Evolutionary conservation across 2,888 invertebrate genomes (phyloP).

Genomic region (Trichacis sp.): DNA sequence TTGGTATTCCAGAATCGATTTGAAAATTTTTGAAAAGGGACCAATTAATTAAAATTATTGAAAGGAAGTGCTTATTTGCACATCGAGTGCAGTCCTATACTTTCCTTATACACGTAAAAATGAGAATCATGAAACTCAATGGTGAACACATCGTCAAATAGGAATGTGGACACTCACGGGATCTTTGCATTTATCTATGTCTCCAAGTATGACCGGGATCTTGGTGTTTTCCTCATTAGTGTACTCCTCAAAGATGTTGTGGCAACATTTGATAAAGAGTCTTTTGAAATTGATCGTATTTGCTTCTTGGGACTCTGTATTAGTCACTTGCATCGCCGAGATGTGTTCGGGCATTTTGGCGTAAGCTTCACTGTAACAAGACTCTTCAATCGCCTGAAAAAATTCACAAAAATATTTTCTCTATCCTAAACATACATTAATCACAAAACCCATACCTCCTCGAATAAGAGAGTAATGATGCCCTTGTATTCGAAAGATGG

Average conservation of each 20-base stretch:
- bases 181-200: conserved; percentile 73
- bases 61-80: too few species aligned
- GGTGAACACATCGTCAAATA: conserved; percentile 5
- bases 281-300: conserved; percentile 78
- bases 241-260: conserved; percentile 89
- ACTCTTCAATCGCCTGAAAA: conserved; percentile 92
- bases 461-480: conserved; percentile 69
- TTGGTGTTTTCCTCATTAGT: conserved; percentile 74
- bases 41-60: too few species aligned
- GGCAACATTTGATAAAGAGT: conserved; percentile 85
- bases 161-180: conserved; percentile 63
- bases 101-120: too few species aligned
- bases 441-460: too few species aligned
- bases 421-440: too few species aligned
- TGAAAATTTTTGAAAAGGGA: too few species aligned
- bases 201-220: conserved; percentile 72
- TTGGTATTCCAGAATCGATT: too few species aligned
- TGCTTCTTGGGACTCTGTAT: conserved; percentile 50
- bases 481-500: too few species aligned
- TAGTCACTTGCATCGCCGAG: conserved; percentile 75
- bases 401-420: too few species aligned
- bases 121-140: too few species aligned
- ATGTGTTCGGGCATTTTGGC: conserved; percentile 87
- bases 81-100: too few species aligned
- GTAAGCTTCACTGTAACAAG: conserved; percentile 92